Evolutionary conservation across 1,140 invertebrate genomes (phyloP).

Genomic region (Drosophila subobscura): DNA sequence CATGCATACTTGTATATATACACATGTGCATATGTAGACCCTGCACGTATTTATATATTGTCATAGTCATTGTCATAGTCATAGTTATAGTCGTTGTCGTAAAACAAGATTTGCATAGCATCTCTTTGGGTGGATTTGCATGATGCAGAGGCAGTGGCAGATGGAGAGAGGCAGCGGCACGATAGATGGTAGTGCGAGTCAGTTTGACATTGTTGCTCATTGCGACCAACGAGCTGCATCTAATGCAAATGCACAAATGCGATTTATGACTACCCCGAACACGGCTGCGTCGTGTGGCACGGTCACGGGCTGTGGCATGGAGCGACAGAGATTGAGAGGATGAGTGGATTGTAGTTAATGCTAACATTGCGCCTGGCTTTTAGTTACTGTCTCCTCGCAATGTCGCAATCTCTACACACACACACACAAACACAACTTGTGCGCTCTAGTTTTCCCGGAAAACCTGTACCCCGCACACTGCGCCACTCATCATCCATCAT

Average conservation of each 20-base stretch:
- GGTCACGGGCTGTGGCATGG: too few species aligned
- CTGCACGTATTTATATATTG: constrained; percentile 23
- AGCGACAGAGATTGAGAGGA: not conserved
- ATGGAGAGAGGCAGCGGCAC: constrained; percentile 7
- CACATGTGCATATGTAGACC: constrained; percentile 16
- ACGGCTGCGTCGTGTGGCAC: too few species aligned
- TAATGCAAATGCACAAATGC: constrained; percentile 81
- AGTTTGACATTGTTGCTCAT: constrained; percentile 75
- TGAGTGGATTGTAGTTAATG: constrained; percentile 9
- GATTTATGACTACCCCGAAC: constrained; percentile 63
- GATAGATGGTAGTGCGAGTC: constrained; percentile 23
- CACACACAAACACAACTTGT: constrained; percentile 35
- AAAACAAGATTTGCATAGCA: constrained; percentile 72
- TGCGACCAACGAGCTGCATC: constrained; percentile 67
- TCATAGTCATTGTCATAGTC: constrained; percentile 13
- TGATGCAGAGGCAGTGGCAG: constrained; percentile 18
- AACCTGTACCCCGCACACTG: not conserved
- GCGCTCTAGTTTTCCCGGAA: too few species aligned
- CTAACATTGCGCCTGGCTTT: constrained; percentile 49
- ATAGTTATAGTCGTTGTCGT: constrained; percentile 37
- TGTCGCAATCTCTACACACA: not conserved
- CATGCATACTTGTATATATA: constrained; percentile 2
- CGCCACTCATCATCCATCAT: constrained; percentile 39
- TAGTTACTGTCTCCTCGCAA: not conserved
- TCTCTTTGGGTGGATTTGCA: constrained; percentile 60